Conservation (phyloP, 2,888 invertebrate genomes). For the Mesochorus sp. region DNA sequence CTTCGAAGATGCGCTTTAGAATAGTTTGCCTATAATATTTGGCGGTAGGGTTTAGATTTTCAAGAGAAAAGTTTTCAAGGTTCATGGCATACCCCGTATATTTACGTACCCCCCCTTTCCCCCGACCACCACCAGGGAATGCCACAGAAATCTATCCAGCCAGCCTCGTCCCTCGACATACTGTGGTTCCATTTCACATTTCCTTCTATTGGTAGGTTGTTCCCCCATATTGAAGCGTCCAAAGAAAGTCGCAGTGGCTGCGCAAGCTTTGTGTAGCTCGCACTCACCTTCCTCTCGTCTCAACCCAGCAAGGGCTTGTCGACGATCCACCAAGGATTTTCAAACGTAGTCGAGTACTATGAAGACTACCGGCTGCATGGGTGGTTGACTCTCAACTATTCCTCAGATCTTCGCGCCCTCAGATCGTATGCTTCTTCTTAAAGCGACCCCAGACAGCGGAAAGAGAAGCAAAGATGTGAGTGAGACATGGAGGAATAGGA, state of each 20-base stretch:
- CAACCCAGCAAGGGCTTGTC: neutral
- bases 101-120: neutral
- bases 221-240: neutral
- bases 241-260: neutral
- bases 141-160: neutral
- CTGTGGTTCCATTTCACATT: conserved; percentile 15
- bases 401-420: conserved; percentile 75
- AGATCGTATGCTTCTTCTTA: conserved; percentile 51
- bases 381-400: conserved; percentile 77
- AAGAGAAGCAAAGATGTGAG: conserved; percentile 19
- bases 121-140: conserved; percentile 28
- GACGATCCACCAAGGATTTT: conserved; percentile 61
- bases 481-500: neutral
- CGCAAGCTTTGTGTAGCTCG: conserved; percentile 10
- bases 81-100: neutral
- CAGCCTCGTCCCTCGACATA: neutral
- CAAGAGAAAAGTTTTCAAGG: conserved; percentile 46
- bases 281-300: conserved; percentile 25
- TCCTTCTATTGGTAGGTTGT: neutral
- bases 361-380: conserved; percentile 34
- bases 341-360: conserved; percentile 62
- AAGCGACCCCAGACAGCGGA: conserved; percentile 36
- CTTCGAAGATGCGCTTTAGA: conserved; percentile 37
- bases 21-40: conserved; percentile 57
- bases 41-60: conserved; percentile 36